phyloP scores from a whole-genome alignment of 2,113 vertebrate genomes.

The Gallinago undulata region DNA sequence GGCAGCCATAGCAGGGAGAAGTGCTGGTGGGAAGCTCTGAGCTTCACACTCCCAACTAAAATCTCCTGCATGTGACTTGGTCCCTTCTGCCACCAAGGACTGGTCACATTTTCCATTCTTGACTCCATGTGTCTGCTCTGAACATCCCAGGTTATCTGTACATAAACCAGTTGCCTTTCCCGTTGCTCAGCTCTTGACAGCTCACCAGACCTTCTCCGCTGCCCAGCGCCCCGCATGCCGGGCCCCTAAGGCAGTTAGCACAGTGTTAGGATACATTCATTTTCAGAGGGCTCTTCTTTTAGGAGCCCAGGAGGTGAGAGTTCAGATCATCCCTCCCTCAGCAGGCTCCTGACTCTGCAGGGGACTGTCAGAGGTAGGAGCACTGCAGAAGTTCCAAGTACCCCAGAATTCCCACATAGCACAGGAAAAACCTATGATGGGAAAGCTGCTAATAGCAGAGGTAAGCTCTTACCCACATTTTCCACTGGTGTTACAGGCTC shows the following conservation, averaged over 20 bases:
- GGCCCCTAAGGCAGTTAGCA: neutral
- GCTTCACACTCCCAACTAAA: neutral
- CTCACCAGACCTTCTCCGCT: neutral
- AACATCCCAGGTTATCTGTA: neutral
- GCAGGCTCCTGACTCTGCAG: neutral
- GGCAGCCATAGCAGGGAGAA: accelerated
- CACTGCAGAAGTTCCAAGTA: neutral
- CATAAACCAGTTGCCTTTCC: neutral
- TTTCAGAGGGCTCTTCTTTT: neutral
- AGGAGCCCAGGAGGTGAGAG: neutral
- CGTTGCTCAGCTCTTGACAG: neutral
- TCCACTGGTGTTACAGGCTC: neutral
- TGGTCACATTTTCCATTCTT: neutral
- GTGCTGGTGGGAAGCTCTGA: neutral
- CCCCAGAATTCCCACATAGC: neutral
- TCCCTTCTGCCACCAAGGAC: neutral
- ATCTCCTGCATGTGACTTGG: neutral
- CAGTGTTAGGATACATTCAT: neutral
- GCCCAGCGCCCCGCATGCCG: accelerated
- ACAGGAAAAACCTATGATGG: neutral
- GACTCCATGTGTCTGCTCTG: neutral
- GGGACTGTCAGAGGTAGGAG: neutral
- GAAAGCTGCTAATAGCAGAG: conserved; percentile 2
- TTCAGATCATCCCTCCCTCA: neutral
- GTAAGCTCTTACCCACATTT: neutral